Conservation (phyloP, 2,888 invertebrate genomes). For the Drosophila sordidapex region DNA sequence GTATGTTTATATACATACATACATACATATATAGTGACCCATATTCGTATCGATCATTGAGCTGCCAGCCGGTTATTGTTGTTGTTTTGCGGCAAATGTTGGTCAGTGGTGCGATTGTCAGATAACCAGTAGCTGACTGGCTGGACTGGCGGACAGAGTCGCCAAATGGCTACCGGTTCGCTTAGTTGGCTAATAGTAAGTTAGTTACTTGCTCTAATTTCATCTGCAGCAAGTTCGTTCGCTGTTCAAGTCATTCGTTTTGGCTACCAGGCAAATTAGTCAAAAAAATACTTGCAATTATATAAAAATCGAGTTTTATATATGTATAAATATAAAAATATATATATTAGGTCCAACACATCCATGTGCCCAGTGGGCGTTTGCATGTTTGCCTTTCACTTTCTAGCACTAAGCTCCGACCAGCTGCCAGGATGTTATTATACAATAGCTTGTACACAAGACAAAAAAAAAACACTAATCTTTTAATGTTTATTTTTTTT, state of each 20-base stretch:
- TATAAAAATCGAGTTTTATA: conserved; percentile 65
- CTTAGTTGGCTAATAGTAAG: conserved; percentile 3
- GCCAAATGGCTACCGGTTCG: conserved; percentile 59
- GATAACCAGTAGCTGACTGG: conserved; percentile 39
- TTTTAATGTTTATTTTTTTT: conserved; percentile 34
- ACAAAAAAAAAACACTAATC: conserved; percentile 18
- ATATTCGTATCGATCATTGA: conserved; percentile 52
- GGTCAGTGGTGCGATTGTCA: conserved; percentile 71
- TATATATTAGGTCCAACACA: conserved; percentile 1
- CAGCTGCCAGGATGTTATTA: conserved; percentile 63
- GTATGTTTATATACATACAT: neutral
- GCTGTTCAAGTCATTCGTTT: conserved; percentile 46
- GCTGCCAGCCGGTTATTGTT: conserved; percentile 39
- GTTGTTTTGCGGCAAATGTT: conserved; percentile 48
- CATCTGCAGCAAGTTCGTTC: conserved; percentile 37
- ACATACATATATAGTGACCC: conserved; percentile 45
- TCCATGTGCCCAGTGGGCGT: conserved; percentile 68
- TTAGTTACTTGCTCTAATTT: conserved; percentile 40
- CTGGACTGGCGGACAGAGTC: conserved; percentile 6
- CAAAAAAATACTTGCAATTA: conserved; percentile 59
- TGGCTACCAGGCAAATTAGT: conserved; percentile 61
- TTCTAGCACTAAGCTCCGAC: conserved; percentile 35
- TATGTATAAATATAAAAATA: conserved; percentile 15
- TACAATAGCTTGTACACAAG: conserved; percentile 51
- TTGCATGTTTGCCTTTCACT: conserved; percentile 74